A percentile compares a stretch with the other conserved stretches of the same genome.
These are phyloP conservation scores for Pseudococcus jackbeardsleyi DNA, from an alignment of 2,888 invertebrate species.

Conservation along the genomic window DNA sequence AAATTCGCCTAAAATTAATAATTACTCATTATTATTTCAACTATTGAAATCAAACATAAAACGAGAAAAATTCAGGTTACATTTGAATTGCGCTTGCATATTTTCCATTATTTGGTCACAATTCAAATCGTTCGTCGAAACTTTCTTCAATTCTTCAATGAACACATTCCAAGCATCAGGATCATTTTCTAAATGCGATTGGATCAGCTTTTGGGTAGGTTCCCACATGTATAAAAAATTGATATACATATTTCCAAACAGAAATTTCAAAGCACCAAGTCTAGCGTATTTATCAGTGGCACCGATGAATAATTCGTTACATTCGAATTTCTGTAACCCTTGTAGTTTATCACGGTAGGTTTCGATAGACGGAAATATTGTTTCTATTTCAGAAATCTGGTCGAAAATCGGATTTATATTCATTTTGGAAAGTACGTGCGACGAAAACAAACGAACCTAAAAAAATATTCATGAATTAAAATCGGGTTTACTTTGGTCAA, in stretches of 20 bases:
- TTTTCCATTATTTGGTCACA: slow-evolving; percentile 61
- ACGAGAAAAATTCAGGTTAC: slow-evolving; percentile 17
- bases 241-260: slow-evolving; percentile 85
- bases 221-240: slow-evolving; percentile 94
- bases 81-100: slow-evolving; percentile 59
- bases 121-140: slow-evolving; percentile 60
- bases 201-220: slow-evolving; percentile 82
- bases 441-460: slow-evolving; percentile 79
- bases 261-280: slow-evolving; percentile 79
- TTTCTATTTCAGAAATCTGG: slow-evolving; percentile 80
- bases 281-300: slow-evolving; percentile 61
- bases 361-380: slow-evolving; percentile 79
- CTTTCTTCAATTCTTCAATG: slow-evolving; percentile 73
- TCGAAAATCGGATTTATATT: slow-evolving; percentile 76
- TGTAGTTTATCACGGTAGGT: slow-evolving; percentile 85
- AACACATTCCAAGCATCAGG: slow-evolving; percentile 83
- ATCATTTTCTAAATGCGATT: slow-evolving; percentile 78
- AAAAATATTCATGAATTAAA: slow-evolving; percentile 69
- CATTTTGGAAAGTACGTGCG: slow-evolving; percentile 82
- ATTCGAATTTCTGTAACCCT: slow-evolving; percentile 79
- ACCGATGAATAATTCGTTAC: slow-evolving; percentile 68
- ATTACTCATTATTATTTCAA: background rate
- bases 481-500: background rate
- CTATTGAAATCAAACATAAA: background rate
- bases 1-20: slow-evolving; percentile 67